These are phyloP conservation scores for Campoplex capitator DNA, from an alignment of 2,888 invertebrate species.

Conservation along the genomic window DNA sequence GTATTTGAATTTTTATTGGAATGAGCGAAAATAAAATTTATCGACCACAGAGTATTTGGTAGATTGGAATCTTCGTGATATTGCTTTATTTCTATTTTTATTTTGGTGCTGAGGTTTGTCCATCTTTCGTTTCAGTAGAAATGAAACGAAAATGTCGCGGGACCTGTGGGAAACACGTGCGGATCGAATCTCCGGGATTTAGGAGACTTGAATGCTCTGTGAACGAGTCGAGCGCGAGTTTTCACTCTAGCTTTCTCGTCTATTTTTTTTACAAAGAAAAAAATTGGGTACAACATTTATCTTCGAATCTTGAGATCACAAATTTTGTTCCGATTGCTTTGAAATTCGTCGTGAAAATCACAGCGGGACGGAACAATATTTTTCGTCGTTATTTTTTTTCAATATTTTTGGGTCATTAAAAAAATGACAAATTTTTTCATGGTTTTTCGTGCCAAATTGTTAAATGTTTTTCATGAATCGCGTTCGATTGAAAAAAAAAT, in stretches of 20 bases:
- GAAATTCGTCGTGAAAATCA: neutral
- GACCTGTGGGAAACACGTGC: constrained; percentile 60
- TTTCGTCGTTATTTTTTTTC: neutral
- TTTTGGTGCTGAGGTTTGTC: neutral
- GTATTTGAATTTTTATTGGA: neutral
- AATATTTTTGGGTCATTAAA: neutral
- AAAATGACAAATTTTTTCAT: neutral
- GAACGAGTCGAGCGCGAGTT: constrained; percentile 31
- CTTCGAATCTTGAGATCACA: neutral
- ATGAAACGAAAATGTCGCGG: neutral
- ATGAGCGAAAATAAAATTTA: neutral
- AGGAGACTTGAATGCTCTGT: constrained; percentile 65
- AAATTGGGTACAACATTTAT: neutral
- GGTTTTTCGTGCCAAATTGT: neutral
- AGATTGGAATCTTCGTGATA: neutral
- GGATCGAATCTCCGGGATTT: constrained; percentile 42
- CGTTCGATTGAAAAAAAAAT: too few species aligned
- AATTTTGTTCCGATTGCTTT: neutral
- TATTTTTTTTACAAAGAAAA: neutral
- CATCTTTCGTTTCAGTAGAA: neutral
- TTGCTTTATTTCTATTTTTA: neutral
- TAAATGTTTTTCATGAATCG: neutral
- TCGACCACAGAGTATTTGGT: neutral
- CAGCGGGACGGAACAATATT: neutral
- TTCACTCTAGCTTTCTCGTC: constrained; percentile 28